Evolutionary conservation across 2,888 invertebrate genomes (phyloP).

Genomic region (Anoplius nigerrimus): DNA sequence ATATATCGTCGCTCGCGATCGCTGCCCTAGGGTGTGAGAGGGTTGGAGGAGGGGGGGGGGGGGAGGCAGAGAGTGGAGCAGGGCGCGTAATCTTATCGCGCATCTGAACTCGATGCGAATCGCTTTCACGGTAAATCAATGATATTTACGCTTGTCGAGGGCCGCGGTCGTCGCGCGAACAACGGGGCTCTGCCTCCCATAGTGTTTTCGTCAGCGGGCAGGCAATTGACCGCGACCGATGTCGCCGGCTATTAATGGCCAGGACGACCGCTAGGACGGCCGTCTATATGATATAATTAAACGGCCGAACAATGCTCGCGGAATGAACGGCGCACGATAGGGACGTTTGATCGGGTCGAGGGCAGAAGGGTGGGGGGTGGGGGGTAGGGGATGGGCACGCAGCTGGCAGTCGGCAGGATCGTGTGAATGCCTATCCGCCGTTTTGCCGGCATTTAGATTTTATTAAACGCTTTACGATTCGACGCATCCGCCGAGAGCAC

Average conservation of each 20-base stretch:
- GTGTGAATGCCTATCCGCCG: conserved; percentile 8
- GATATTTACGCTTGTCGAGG: conserved; percentile 25
- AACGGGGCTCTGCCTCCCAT: conserved; percentile 29
- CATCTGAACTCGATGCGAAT: background rate
- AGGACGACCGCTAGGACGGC: conserved; percentile 34
- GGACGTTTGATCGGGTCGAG: conserved; percentile 28
- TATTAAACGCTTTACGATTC: conserved; percentile 64
- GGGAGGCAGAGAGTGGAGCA: conserved; percentile 15
- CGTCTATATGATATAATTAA: conserved; percentile 57
- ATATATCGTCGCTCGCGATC: too few relatives aligned
- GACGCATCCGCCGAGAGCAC: conserved; percentile 28
- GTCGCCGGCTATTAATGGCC: conserved; percentile 48
- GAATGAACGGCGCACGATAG: conserved; percentile 59
- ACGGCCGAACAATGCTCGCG: conserved; percentile 59
- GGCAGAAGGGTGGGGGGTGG: background rate
- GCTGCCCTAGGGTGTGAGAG: too few relatives aligned
- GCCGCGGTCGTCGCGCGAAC: conserved; percentile 15
- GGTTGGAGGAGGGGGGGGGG: background rate
- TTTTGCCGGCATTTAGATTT: conserved; percentile 55
- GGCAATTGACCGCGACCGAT: conserved; percentile 50
- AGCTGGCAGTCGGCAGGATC: conserved; percentile 22
- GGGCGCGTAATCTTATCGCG: conserved; percentile 17
- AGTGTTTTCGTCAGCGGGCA: conserved; percentile 23
- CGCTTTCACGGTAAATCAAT: too few relatives aligned
- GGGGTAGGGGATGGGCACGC: too few relatives aligned